Conservation (phyloP, 2,797 vertebrate species). For the Enteromius treurensis region DNA sequence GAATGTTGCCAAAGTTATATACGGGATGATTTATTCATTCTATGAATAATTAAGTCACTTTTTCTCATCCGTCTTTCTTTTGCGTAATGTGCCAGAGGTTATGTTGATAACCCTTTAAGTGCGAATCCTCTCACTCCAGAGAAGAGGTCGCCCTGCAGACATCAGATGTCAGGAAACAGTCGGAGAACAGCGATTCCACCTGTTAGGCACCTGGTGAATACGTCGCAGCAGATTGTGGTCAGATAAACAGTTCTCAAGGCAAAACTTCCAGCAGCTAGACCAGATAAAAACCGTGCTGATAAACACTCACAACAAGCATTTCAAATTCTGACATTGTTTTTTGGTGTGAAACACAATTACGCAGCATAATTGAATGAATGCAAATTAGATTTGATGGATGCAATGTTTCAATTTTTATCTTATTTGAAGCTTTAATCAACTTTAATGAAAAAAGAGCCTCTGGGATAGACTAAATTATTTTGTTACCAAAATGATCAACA, state of each 20-base stretch:
- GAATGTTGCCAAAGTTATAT: constrained; percentile 34
- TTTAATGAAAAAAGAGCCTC: not conserved
- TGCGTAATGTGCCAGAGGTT: constrained; percentile 44
- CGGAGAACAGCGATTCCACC: constrained; percentile 17
- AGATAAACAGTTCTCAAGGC: constrained; percentile 3
- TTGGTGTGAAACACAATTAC: not conserved
- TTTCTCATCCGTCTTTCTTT: constrained; percentile 41
- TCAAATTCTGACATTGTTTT: not conserved
- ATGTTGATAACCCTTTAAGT: constrained; percentile 49
- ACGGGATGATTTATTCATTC: constrained; percentile 53
- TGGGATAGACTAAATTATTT: not conserved
- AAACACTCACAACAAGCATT: not conserved
- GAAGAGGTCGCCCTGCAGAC: constrained; percentile 17
- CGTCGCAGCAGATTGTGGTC: not conserved
- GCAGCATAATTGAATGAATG: not conserved
- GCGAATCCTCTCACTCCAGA: not conserved
- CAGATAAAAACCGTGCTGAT: not conserved
- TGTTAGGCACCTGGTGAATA: not conserved
- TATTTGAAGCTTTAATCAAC: not conserved
- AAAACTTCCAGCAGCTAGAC: not conserved
- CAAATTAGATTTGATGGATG: not conserved
- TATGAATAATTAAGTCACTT: constrained; percentile 59
- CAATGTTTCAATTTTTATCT: not conserved
- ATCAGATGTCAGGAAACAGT: constrained; percentile 16
- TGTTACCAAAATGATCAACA: not conserved